Conservation (phyloP, 2,113 vertebrate species). For the Paedocypris sp. region DNA sequence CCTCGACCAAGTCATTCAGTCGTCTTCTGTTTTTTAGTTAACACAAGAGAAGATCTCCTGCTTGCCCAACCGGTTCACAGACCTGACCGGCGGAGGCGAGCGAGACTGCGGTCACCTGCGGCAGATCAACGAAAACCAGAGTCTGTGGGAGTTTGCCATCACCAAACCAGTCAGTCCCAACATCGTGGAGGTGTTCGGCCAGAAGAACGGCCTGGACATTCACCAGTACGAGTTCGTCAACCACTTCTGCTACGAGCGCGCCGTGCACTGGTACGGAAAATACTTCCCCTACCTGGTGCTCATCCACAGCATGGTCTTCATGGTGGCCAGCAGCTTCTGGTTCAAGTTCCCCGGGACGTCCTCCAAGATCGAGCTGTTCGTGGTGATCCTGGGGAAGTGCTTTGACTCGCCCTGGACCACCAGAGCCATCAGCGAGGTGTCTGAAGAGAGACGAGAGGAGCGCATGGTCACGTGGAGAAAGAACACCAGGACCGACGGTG, state of each 20-base stretch:
- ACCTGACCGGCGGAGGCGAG: constrained; percentile 42
- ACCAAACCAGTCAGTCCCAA: constrained; percentile 32
- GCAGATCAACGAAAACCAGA: constrained; percentile 36
- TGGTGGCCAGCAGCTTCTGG: constrained; percentile 84
- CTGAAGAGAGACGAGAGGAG: constrained; percentile 59
- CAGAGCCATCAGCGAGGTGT: constrained; percentile 74
- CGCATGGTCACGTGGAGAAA: constrained; percentile 46
- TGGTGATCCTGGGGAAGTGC: constrained; percentile 77
- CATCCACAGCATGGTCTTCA: constrained; percentile 80
- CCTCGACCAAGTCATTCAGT: not conserved
- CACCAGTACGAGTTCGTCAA: constrained; percentile 83
- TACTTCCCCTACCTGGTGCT: constrained; percentile 83
- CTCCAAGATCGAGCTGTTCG: constrained; percentile 83
- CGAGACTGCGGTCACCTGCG: constrained; percentile 61
- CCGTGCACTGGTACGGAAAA: constrained; percentile 82
- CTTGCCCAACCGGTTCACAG: constrained; percentile 65
- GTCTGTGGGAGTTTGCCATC: constrained; percentile 26
- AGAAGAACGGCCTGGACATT: constrained; percentile 74
- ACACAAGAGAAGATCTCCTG: constrained; percentile 85
- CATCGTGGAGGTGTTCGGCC: constrained; percentile 57
- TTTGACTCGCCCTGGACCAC: constrained; percentile 85
- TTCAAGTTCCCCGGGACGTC: constrained; percentile 85
- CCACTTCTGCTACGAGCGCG: constrained; percentile 78
- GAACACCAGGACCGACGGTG: constrained; percentile 30
- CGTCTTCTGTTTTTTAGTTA: constrained; percentile 54